phyloP scores from a whole-genome alignment of 2,113 vertebrate genomes.

The Indicator maculatus region DNA sequence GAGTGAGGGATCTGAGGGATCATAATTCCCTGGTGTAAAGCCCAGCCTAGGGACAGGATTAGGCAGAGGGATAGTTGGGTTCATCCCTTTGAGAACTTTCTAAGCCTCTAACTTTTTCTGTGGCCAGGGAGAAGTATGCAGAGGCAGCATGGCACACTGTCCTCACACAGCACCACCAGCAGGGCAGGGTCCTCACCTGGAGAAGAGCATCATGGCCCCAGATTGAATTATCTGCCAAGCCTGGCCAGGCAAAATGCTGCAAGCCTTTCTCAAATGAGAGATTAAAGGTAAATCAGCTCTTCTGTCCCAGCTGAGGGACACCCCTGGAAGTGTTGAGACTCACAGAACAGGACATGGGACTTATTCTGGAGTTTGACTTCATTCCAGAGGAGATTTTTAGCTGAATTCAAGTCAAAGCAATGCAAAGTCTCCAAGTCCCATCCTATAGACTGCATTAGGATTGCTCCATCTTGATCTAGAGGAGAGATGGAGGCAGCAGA shows the following conservation, averaged over 20 bases:
- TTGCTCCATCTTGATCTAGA: accelerated
- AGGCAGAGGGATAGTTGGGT: not conserved
- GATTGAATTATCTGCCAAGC: not conserved
- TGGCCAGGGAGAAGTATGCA: not conserved
- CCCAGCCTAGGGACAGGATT: not conserved
- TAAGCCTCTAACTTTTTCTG: not conserved
- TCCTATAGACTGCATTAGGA: not conserved
- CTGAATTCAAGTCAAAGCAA: not conserved
- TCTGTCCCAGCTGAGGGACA: not conserved
- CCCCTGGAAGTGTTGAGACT: not conserved
- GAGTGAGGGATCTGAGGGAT: not conserved
- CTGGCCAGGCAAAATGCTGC: not conserved
- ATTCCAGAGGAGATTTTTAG: not conserved
- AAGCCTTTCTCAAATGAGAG: not conserved
- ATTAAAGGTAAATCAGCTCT: not conserved
- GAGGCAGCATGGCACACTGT: accelerated
- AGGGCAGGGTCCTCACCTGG: not conserved
- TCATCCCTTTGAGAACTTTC: not conserved
- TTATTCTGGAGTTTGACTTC: not conserved
- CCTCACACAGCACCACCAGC: not conserved
- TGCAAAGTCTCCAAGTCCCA: not conserved
- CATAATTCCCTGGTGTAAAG: not conserved
- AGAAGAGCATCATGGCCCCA: not conserved
- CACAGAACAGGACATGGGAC: accelerated
- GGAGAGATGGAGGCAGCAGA: not conserved